These are phyloP conservation scores for Drosophila rufa DNA, from an alignment of 1,140 invertebrate genomes.

Conservation along the genomic window DNA sequence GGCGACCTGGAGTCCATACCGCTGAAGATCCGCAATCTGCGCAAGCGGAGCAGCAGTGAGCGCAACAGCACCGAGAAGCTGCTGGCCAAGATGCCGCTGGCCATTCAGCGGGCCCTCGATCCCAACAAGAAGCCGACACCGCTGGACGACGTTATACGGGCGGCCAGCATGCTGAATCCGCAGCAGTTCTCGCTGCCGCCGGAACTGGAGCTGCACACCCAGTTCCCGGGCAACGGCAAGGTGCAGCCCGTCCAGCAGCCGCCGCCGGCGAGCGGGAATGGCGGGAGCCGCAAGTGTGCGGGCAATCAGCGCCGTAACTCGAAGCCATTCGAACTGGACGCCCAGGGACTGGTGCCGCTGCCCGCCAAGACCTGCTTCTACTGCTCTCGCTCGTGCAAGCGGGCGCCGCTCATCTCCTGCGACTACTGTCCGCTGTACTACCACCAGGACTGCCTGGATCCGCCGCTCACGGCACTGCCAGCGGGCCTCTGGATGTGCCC, in stretches of 20 bases:
- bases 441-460: conserved; percentile 96
- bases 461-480: conserved; percentile 94
- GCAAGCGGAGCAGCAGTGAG: conserved; percentile 81
- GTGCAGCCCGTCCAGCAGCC: conserved; percentile 70
- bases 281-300: conserved; percentile 50
- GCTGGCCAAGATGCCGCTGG: conserved; percentile 70
- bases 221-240: conserved; percentile 93
- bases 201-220: conserved; percentile 91
- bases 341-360: conserved; percentile 91
- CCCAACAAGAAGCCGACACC: conserved; percentile 87
- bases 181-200: conserved; percentile 94
- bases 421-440: conserved; percentile 96
- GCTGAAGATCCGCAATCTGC: conserved; percentile 78
- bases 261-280: conserved; percentile 52
- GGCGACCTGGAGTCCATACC: conserved; percentile 77
- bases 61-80: conserved; percentile 78
- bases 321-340: conserved; percentile 89
- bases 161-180: conserved; percentile 93
- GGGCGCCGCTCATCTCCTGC: conserved; percentile 94
- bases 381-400: conserved; percentile 93
- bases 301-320: conserved; percentile 70
- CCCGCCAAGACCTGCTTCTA: conserved; percentile 93
- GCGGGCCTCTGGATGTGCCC: conserved; percentile 98
- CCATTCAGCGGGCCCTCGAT: conserved; percentile 75
- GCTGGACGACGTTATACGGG: conserved; percentile 91